Percentiles rank a stretch among this genome's conserved stretches.
Evolutionary conservation across 2,888 invertebrate genomes (phyloP).

Genomic region (Mythimna vitellina): DNA sequence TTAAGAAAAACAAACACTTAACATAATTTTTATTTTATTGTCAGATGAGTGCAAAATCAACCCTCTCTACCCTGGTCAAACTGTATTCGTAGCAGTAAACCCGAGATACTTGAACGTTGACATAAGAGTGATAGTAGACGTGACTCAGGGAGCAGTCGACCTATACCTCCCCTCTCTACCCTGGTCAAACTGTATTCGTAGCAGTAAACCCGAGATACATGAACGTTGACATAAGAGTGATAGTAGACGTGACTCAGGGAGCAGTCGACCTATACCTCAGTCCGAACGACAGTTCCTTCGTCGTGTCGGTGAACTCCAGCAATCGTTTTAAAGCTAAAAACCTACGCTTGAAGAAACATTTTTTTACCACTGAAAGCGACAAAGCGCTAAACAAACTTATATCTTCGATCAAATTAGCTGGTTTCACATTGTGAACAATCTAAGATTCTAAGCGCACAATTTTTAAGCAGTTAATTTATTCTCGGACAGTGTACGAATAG

Average conservation of each 20-base stretch:
- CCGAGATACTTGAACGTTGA: conserved; percentile 99
- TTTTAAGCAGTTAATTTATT: no score
- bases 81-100: conserved; percentile 98
- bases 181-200: conserved; percentile 97
- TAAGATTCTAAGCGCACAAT: no score
- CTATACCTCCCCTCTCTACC: conserved; percentile 96
- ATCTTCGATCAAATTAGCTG: no score
- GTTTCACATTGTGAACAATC: no score
- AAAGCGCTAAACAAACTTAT: no score
- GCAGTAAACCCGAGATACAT: conserved; percentile 98
- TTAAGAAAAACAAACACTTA: background rate
- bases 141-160: conserved; percentile 97
- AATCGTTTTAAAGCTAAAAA: no score
- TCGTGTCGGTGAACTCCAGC: conserved; percentile 94
- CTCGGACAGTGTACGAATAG: no score
- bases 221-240: conserved; percentile 98
- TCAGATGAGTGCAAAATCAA: conserved; percentile 96
- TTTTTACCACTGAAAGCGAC: no score
- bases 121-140: conserved; percentile 97
- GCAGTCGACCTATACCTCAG: conserved; percentile 97
- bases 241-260: conserved; percentile 97
- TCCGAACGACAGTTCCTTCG: conserved; percentile 97
- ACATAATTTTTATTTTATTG: conserved; percentile 55
- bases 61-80: conserved; percentile 95
- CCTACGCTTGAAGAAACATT: no score